A percentile compares a stretch with the other conserved stretches of the same genome.
phyloP scores from a whole-genome alignment of 2,113 vertebrate genomes.

The Caranx ignobilis region DNA sequence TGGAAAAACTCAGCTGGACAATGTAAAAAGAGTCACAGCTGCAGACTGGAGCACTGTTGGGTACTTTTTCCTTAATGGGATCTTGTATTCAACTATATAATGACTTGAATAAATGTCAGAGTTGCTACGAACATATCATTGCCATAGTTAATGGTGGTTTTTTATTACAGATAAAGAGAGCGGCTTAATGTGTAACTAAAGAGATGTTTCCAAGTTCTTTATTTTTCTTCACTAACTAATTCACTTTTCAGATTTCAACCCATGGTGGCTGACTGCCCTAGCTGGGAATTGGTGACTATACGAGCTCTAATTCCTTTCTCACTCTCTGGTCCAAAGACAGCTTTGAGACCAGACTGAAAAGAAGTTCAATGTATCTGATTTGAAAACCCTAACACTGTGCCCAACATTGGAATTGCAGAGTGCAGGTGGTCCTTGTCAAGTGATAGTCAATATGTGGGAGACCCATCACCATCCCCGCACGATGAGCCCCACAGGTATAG shows the following conservation, averaged over 20 bases:
- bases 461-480: slow-evolving; percentile 97
- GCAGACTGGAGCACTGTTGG: background rate
- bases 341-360: slow-evolving; percentile 56
- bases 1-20: background rate
- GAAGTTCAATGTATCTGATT: slow-evolving; percentile 57
- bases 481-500: slow-evolving; percentile 98
- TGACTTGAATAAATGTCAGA: background rate
- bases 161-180: background rate
- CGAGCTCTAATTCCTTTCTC: slow-evolving; percentile 67
- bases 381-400: slow-evolving; percentile 82
- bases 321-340: slow-evolving; percentile 33
- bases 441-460: slow-evolving; percentile 99
- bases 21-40: background rate
- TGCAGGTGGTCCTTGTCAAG: slow-evolving; percentile 94
- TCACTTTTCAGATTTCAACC: slow-evolving; percentile 81
- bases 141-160: background rate
- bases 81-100: background rate
- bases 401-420: slow-evolving; percentile 98
- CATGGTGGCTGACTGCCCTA: slow-evolving; percentile 61
- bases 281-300: slow-evolving; percentile 73
- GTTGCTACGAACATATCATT: background rate
- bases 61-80: background rate
- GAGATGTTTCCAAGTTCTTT: background rate
- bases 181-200: slow-evolving; percentile 22
- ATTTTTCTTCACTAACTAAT: slow-evolving; percentile 73